Base-by-base conservation (phyloP, 1,140 invertebrate genomes). In the Antheraea pernyi region DNA sequence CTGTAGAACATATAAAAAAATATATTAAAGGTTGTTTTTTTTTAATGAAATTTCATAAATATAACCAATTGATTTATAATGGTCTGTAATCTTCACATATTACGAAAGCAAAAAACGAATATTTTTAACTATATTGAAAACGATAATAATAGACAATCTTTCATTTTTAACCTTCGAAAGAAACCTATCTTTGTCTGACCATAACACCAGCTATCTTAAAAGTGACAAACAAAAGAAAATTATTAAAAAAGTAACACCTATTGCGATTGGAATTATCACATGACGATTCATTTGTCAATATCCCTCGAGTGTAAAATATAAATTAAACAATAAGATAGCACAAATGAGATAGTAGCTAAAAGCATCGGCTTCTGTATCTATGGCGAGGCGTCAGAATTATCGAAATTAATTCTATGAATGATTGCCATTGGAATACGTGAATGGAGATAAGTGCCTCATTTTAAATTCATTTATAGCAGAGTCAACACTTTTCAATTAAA, bases 381-480 rank as follows among this genome's bases (percentile, higher is more conserved):
- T 58, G 69, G 68, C 66, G 72, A 85, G 86, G 87, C 82, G 89
- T 89, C 86, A 87, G 74, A 79, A 70, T 81, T 89, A 88, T 89
- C 87, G 74, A 88, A 89, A 86, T 85, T 89, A 89, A 89, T 89
- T 82, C 82, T 86, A 86, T 88, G 82, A 91, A 83, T 88, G 84
- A 89, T 89, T 82, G 78, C 75, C 74, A 76, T 80, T 79, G 78
- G 76, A 72, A 78, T 70, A 68, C 72, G 65, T 67, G 70, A 72
- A 70, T 68, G 66, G 10, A 65, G 73, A 79, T 81, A 77, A 18
- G 61, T 8, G 59, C 58, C 48, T 66, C 69, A 65, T 67, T 76
- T 64, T 46, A 59, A 30, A 71, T 19, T 64, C 59, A 63, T 70
- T 80, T 73, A 71, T 46, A 59, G 58, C 39, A 42, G 48, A 67